Percentiles rank a stretch among this genome's conserved stretches.
Evolutionary conservation across 2,888 invertebrate genomes (phyloP).

Genomic region (Trachelus tabidus): DNA sequence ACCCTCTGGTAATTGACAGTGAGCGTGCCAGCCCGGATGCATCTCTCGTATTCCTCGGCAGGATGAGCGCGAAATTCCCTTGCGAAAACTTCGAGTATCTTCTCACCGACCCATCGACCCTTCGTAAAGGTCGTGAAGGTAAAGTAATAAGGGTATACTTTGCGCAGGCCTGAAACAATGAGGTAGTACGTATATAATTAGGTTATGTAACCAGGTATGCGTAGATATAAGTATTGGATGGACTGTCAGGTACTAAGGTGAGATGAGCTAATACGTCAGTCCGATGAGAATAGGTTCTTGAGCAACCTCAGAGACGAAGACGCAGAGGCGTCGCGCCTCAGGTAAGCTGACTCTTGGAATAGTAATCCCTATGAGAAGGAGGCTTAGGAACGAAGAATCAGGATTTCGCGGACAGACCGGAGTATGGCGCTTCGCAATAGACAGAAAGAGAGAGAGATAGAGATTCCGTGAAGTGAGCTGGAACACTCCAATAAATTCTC

Average conservation of each 20-base stretch:
- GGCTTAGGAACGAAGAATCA: slow-evolving; percentile 16
- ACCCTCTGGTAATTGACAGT: slow-evolving; percentile 95
- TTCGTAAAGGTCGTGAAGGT: slow-evolving; percentile 97
- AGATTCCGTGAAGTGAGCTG: background rate
- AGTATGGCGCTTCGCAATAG: slow-evolving; percentile 12
- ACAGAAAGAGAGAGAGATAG: slow-evolving; percentile 14
- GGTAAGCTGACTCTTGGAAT: background rate
- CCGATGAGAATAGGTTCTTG: background rate
- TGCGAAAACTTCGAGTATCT: slow-evolving; percentile 91
- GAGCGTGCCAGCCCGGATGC: slow-evolving; percentile 90
- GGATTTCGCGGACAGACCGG: slow-evolving; percentile 5
- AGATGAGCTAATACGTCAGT: background rate
- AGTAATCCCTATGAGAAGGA: background rate
- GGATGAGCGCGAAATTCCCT: slow-evolving; percentile 95
- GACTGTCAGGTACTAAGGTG: background rate
- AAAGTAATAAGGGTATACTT: slow-evolving; percentile 97
- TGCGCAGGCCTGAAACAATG: slow-evolving; percentile 81
- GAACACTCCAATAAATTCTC: background rate
- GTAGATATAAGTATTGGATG: too few species aligned
- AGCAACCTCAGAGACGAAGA: background rate
- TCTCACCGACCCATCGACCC: slow-evolving; percentile 95
- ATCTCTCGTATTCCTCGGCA: slow-evolving; percentile 90
- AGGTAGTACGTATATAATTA: background rate
- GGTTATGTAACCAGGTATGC: too few species aligned
- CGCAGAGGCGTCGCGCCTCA: background rate